Percentiles rank a stretch among this genome's conserved stretches.
phyloP scores from a whole-genome alignment of 2,113 vertebrate species.

The Lanius ludovicianus region DNA sequence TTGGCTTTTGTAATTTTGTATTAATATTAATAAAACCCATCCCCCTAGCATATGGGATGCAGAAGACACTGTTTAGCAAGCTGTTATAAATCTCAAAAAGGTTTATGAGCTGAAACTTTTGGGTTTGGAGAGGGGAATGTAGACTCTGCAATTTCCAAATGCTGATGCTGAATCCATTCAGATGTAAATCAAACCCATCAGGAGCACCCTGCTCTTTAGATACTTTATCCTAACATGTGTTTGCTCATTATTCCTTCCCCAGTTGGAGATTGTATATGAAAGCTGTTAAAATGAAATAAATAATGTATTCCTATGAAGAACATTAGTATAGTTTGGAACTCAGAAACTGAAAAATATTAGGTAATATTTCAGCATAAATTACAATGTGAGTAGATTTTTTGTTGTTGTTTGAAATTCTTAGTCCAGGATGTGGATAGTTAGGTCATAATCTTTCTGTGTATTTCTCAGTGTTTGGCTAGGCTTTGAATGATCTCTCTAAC shows the following conservation, averaged over 20 bases:
- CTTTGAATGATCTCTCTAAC: background rate
- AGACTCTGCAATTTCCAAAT: constrained; percentile 19
- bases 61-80: constrained; percentile 54
- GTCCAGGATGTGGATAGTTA: background rate
- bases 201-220: background rate
- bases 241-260: constrained; percentile 5
- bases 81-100: constrained; percentile 32
- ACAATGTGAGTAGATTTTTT: background rate
- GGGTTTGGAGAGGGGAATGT: constrained; percentile 4
- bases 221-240: background rate
- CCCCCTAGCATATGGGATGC: constrained; percentile 13
- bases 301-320: background rate
- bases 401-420: background rate
- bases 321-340: constrained; percentile 17
- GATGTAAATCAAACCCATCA: constrained; percentile 31
- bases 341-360: background rate
- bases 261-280: background rate
- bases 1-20: background rate
- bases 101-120: constrained; percentile 61
- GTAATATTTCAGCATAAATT: constrained; percentile 31
- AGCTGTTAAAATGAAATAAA: constrained; percentile 13
- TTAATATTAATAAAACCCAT: constrained; percentile 15
- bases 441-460: constrained; percentile 1
- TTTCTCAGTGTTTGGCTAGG: background rate
- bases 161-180: constrained; percentile 32